These are phyloP conservation scores for Pachyuromys duprasi DNA, from an alignment of 2,797 vertebrate species.

Conservation along the genomic window DNA sequence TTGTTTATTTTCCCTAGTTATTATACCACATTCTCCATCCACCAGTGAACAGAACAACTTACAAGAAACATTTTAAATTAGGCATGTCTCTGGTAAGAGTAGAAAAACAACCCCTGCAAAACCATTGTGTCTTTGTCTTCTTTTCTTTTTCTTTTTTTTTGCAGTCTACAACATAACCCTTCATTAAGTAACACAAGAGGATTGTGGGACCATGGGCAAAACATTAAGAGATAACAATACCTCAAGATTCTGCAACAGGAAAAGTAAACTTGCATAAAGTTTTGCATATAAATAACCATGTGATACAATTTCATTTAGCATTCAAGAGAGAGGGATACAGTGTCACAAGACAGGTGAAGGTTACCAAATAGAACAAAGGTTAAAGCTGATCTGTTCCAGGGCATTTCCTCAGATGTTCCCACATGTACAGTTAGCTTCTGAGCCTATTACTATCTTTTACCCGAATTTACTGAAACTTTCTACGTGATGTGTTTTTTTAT, in stretches of 20 bases:
- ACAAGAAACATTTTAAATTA: not conserved
- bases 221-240: not conserved
- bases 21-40: not conserved
- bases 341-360: rapidly evolving
- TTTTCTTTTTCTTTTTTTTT: no score
- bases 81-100: not conserved
- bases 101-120: not conserved
- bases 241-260: not conserved
- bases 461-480: not conserved
- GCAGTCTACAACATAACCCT: not conserved
- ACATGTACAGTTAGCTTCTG: not conserved
- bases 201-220: not conserved
- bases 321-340: not conserved
- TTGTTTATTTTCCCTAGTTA: not conserved
- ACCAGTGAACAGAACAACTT: not conserved
- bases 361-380: not conserved
- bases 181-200: not conserved
- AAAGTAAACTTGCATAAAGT: not conserved
- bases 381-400: not conserved
- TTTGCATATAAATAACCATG: not conserved
- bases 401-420: not conserved
- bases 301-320: not conserved
- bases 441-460: not conserved
- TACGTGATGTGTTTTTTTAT: not conserved
- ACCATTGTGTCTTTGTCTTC: not conserved